Base-by-base conservation (phyloP, 2,888 invertebrate genomes). In the Nephrotoma guestfalica region DNA sequence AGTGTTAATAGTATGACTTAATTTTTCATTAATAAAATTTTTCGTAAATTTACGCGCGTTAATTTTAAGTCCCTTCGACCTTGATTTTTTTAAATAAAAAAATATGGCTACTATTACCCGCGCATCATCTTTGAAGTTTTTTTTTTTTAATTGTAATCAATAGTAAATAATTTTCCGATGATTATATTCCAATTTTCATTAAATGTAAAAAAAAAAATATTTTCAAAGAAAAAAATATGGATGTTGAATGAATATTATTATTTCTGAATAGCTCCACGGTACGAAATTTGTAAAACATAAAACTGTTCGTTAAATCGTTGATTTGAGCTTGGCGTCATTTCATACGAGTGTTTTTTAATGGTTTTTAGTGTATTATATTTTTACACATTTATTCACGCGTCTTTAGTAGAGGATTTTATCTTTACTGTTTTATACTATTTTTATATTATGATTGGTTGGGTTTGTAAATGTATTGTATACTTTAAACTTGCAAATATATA, bases 1-100 rank as follows among this genome's bases (percentile, higher is more conserved):
- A 47, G 41, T 84, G 7, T 71, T 71, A 9, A 9, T 71, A 71
- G 9, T 3, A 30, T 71, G n/a, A 41, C 13, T 84, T 84, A 84
- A 41, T 42, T 71, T 30, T 18, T 84, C 41, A 41, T 86, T 86
- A 45, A 86, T 51, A 51, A 57, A 86, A 41, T 41, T 42, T 85
- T 6, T 86, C 41, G 40, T 51, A 85, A 43, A 45, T 86, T 86
- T 86, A 86, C 86, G 86, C 86, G 86, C 86, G 86, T 86, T 86
- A 57, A 43, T 51, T 86, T 86, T 86, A 41, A 86, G 86, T 41
- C 86, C 86, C 86, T 86, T 86, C 86, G 86, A 86, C 86, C 86
- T 86, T 86, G 86, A 43, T 86, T 41, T 86, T 18, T 47, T 47
- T 47, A 30, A 71, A 71, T 57, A 15, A 71, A 71, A 86, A 86